Evolutionary conservation across 2,888 invertebrate species (phyloP).

Genomic region (Drosophila subsilvestris): DNA sequence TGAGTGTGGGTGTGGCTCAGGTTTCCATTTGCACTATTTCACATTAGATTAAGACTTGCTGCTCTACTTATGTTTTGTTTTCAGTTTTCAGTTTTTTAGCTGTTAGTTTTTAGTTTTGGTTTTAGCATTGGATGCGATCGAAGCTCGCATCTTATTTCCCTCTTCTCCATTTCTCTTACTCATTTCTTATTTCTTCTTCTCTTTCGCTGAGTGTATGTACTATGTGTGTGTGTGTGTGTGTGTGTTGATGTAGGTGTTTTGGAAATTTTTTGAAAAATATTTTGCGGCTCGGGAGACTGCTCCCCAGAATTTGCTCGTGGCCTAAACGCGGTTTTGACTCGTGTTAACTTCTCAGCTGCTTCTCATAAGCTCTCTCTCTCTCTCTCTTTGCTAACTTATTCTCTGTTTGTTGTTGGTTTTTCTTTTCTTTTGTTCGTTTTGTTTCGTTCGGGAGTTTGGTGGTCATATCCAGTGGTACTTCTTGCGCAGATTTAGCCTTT

Average conservation of each 20-base stretch:
- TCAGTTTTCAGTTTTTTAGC: constrained; percentile 17
- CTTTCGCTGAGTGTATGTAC: constrained; percentile 34
- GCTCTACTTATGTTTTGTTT: constrained; percentile 38
- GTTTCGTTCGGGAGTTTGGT: constrained; percentile 25
- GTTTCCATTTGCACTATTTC: constrained; percentile 72
- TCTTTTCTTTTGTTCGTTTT: constrained; percentile 6
- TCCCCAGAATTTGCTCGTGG: constrained; percentile 77
- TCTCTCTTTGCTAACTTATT: constrained; percentile 22
- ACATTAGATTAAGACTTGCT: constrained; percentile 42
- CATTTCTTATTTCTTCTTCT: constrained; percentile 30
- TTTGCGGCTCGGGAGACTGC: constrained; percentile 35
- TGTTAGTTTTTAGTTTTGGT: background rate
- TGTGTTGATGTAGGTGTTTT: constrained; percentile 30
- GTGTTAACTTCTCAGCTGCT: constrained; percentile 30
- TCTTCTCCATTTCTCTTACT: constrained; percentile 9
- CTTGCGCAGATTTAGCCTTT: constrained; percentile 74
- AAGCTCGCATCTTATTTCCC: constrained; percentile 18
- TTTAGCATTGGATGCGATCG: background rate
- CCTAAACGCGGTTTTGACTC: constrained; percentile 86
- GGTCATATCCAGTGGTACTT: constrained; percentile 71
- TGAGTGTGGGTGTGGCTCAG: constrained; percentile 41
- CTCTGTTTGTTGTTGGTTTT: constrained; percentile 30
- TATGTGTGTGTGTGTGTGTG: constrained; percentile 34
- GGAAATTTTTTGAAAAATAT: constrained; percentile 68
- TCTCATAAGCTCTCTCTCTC: constrained; percentile 53